phyloP scores from a whole-genome alignment of 2,113 vertebrate genomes.

The Bubo scandiacus region DNA sequence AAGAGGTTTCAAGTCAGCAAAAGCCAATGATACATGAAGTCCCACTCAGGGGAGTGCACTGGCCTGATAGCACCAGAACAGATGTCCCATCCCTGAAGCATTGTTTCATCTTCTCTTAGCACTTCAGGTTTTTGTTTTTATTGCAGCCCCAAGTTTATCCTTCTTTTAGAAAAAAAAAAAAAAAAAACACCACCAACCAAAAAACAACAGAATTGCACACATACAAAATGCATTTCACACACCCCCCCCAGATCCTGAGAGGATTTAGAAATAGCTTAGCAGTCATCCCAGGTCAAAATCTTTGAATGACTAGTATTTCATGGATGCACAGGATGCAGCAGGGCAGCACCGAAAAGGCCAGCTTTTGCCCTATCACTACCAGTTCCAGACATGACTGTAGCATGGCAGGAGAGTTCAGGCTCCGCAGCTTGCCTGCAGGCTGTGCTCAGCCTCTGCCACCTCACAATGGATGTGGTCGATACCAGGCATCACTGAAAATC shows the following conservation, averaged over 20 bases:
- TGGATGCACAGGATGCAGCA: background rate
- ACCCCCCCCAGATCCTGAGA: background rate
- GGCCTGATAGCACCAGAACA: background rate
- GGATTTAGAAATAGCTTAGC: background rate
- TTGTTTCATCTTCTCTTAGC: slow-evolving; percentile 41
- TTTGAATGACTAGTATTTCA: background rate
- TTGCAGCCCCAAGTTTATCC: slow-evolving; percentile 29
- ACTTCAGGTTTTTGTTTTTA: slow-evolving; percentile 57
- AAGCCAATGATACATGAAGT: background rate
- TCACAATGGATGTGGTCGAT: rapidly evolving
- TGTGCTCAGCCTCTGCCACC: background rate
- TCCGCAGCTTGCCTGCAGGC: background rate
- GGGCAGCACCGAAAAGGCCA: background rate
- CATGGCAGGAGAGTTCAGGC: background rate
- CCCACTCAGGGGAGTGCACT: background rate
- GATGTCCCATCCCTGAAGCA: background rate
- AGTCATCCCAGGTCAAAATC: background rate
- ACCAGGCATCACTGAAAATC: background rate
- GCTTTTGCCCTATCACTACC: background rate
- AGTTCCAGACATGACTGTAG: background rate
- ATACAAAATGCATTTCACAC: background rate
- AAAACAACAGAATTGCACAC: background rate
- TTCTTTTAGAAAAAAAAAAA: background rate
- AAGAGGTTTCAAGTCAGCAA: background rate
- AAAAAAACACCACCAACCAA: background rate